Evolutionary conservation across 2,113 vertebrate genomes (phyloP).

Genomic region (Austrofundulus limnaeus): DNA sequence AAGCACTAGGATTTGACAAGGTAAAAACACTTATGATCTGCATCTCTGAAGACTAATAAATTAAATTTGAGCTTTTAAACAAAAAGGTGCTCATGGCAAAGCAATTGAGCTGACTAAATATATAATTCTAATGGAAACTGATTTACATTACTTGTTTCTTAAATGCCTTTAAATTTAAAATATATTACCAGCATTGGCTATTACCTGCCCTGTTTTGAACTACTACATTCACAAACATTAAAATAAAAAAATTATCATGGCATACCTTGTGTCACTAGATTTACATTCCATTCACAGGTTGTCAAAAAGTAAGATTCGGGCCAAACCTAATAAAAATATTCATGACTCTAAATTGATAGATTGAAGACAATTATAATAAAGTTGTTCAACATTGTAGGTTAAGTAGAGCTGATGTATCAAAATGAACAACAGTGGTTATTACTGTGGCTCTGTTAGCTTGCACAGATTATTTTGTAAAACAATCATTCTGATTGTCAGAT

Average conservation of each 20-base stretch:
- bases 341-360: too few species aligned
- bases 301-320: too few species aligned
- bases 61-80: conserved; percentile 2
- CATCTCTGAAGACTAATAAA: background rate
- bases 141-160: background rate
- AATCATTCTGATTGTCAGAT: too few species aligned
- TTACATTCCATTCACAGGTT: too few species aligned
- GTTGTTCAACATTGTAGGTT: too few species aligned
- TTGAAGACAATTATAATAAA: too few species aligned
- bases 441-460: too few species aligned
- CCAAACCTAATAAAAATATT: too few species aligned
- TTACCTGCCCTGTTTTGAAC: background rate
- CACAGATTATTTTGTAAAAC: too few species aligned
- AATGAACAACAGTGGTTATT: too few species aligned
- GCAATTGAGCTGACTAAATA: background rate
- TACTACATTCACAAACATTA: background rate
- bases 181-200: background rate
- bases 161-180: background rate
- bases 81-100: background rate
- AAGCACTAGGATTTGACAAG: background rate
- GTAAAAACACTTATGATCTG: background rate
- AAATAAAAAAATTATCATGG: background rate
- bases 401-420: too few species aligned
- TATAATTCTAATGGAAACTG: background rate
- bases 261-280: background rate